Base-by-base conservation (phyloP, 2,888 invertebrate genomes). In the Sacculina carcini region DNA sequence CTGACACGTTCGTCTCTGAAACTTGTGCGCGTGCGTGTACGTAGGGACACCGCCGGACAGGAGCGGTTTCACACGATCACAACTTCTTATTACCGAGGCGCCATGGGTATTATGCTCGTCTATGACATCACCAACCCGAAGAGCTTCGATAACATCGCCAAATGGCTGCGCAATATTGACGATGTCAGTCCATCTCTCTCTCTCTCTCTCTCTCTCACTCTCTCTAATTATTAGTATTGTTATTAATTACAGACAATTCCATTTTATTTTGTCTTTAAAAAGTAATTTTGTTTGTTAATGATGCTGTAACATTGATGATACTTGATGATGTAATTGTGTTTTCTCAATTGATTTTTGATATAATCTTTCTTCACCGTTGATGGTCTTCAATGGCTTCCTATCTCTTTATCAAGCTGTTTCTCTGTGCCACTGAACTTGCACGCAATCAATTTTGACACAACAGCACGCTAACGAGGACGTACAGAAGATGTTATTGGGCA, bases 381-480 rank as follows among this genome's bases (percentile, higher is more conserved):
- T 36, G n/a, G n/a, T 19, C 19, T 19, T 36, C 36, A 16, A n/a
- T 36, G n/a, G n/a, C 36, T 21, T 7, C 14, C 6, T 9, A 7
- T n/a, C 7, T 14, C 14, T 21, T 1, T 52, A 2, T 52, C 7
- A 6, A 14, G 12, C 24, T 40, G 16, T 2, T 9, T 51, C 9
- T 12, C 14, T 36, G 2, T 36, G n/a, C 5, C 5, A 16, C 36
- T 36, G n/a, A 5, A 16, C 36, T 38, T 24, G 14, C 26, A 46
- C 16, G 6, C 26, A 9, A 28, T 23, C 12, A 28, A 7, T n/a
- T n/a, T n/a, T n/a, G n/a, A n/a, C n/a, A n/a, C n/a, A n/a, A n/a
- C n/a, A 89, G 89, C 92, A 92, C 68, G 92, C 92, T 24, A 92
- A 89, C 70, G 90, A 90, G 70, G 92, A 94, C 71, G 92, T 94